phyloP scores from a whole-genome alignment of 1,140 invertebrate species.

The Drosophila orosa region DNA sequence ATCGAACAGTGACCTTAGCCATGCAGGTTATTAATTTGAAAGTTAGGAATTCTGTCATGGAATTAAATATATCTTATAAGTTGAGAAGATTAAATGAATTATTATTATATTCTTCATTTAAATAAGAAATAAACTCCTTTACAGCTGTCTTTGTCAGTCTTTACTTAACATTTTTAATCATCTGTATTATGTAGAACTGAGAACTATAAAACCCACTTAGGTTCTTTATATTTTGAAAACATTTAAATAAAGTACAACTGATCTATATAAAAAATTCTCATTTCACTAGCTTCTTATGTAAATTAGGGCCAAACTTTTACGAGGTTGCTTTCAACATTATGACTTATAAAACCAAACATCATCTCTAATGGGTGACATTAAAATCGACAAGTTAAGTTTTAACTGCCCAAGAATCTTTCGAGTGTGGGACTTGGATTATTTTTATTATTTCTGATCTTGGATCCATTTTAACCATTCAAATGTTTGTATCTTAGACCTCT shows the following conservation, averaged over 20 bases:
- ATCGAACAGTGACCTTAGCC: constrained; percentile 55
- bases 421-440: neutral
- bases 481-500: neutral
- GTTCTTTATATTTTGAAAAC: neutral
- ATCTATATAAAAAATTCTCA: constrained; percentile 1
- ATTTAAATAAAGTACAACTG: neutral
- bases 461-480: neutral
- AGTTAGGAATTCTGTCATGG: neutral
- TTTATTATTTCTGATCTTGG: neutral
- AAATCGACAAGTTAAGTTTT: neutral
- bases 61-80: neutral
- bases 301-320: neutral
- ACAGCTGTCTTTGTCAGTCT: too few relatives aligned
- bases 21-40: too few relatives aligned
- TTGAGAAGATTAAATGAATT: too few relatives aligned
- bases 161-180: neutral
- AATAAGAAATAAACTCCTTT: too few relatives aligned
- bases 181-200: too few relatives aligned
- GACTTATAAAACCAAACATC: constrained; percentile 29
- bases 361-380: constrained; percentile 18
- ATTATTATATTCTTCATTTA: too few relatives aligned
- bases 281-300: neutral
- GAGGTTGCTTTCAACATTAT: constrained; percentile 3
- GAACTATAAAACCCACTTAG: too few relatives aligned
- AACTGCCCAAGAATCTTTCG: constrained; percentile 1